Conservation (phyloP, 2,113 vertebrate genomes). For the Catharus fuscescens region DNA sequence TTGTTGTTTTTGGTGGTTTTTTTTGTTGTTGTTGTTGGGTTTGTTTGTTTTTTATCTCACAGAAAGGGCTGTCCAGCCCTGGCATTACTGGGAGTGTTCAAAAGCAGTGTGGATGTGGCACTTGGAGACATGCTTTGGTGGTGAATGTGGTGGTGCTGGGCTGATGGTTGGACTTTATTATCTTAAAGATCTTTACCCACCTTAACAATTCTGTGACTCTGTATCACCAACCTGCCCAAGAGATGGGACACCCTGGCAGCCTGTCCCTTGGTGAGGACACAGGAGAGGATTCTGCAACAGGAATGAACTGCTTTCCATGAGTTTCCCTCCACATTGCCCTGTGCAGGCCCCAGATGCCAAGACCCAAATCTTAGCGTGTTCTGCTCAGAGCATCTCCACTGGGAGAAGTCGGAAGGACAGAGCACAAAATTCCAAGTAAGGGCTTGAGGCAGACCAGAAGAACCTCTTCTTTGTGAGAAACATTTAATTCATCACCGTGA, state of each 20-base stretch:
- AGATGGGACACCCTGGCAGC: not conserved
- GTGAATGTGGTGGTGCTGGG: not conserved
- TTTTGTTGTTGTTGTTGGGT: too few relatives aligned
- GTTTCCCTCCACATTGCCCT: not conserved
- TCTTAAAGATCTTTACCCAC: not conserved
- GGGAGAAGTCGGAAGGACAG: not conserved
- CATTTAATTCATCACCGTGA: constrained; percentile 68
- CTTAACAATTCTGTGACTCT: not conserved
- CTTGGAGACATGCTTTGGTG: accelerated
- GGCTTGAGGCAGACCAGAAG: not conserved
- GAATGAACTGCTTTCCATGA: not conserved
- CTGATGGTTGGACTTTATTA: not conserved
- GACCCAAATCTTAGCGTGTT: not conserved
- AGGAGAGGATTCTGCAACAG: not conserved
- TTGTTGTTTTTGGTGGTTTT: not conserved
- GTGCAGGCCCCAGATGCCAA: not conserved
- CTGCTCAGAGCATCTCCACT: not conserved
- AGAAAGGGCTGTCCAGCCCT: not conserved
- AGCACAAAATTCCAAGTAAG: not conserved
- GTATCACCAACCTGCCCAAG: not conserved
- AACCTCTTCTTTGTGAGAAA: constrained; percentile 31
- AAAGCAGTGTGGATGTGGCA: not conserved
- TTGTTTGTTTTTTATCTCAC: not conserved
- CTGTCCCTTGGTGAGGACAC: not conserved
- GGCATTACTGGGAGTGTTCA: not conserved